These are phyloP conservation scores for Brachyhypopomus occidentalis DNA, from an alignment of 2,113 vertebrate genomes.

Conservation along the genomic window DNA sequence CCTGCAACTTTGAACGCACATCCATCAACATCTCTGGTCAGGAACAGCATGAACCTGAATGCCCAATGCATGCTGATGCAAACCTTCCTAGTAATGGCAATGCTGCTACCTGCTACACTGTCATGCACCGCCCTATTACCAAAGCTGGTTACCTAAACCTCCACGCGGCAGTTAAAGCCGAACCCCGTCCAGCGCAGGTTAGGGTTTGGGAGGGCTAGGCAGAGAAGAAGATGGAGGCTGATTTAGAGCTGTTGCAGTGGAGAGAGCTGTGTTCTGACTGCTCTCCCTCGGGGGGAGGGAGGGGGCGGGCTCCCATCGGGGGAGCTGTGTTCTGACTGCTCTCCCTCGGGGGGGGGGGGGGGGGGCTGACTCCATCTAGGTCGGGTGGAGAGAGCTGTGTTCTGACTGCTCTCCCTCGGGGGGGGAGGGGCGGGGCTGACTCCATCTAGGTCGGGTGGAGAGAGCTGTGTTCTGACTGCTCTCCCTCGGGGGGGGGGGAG, in stretches of 20 bases:
- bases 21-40: slow-evolving; percentile 61
- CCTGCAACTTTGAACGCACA: slow-evolving; percentile 52
- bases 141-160: slow-evolving; percentile 46
- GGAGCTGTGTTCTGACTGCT: too few species aligned
- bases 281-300: slow-evolving; percentile 49
- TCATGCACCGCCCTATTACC: slow-evolving; percentile 8
- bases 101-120: slow-evolving; percentile 52
- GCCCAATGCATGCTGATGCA: slow-evolving; percentile 73
- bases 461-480: too few species aligned
- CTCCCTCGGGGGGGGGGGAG: too few species aligned
- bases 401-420: too few species aligned
- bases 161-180: slow-evolving; percentile 27
- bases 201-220: not conserved
- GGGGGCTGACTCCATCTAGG: too few species aligned
- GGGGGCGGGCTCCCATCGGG: too few species aligned
- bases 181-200: not conserved
- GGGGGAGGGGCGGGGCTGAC: too few species aligned
- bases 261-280: slow-evolving; percentile 23
- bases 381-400: too few species aligned
- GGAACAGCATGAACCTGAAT: slow-evolving; percentile 76
- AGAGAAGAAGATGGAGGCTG: slow-evolving; percentile 8
- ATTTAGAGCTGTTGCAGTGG: not conserved
- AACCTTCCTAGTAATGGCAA: slow-evolving; percentile 55
- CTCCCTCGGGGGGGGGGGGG: too few species aligned
- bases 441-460: too few species aligned